Conservation (phyloP, 2,888 invertebrate species). For the Lasioglossum lativentre region DNA sequence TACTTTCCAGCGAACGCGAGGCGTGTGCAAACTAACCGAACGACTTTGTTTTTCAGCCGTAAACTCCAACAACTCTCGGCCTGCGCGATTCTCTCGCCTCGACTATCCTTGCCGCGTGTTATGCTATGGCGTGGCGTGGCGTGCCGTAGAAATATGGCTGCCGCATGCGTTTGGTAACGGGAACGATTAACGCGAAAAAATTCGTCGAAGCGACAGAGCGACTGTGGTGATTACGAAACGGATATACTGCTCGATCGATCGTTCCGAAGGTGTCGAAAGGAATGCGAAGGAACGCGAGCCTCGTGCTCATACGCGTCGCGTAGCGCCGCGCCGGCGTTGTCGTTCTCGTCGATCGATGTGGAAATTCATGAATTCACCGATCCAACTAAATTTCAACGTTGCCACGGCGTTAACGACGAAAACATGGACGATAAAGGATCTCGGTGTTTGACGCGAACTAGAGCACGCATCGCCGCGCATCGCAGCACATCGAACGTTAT, state of each 20-base stretch:
- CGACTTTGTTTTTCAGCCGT: neutral
- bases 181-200: neutral
- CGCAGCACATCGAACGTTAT: neutral
- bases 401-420: neutral
- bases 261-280: neutral
- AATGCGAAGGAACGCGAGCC: slow-evolving; percentile 12
- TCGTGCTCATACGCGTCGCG: slow-evolving; percentile 5
- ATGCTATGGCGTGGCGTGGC: neutral
- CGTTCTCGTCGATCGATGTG: slow-evolving; percentile 23
- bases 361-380: slow-evolving; percentile 23
- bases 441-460: neutral
- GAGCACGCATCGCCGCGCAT: neutral
- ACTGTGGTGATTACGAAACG: slow-evolving; percentile 29
- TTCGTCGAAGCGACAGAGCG: neutral
- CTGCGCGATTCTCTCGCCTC: neutral
- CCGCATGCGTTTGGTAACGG: neutral
- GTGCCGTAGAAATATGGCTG: neutral
- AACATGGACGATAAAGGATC: neutral
- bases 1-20: slow-evolving; percentile 39
- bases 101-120: neutral
- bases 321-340: slow-evolving; percentile 1
- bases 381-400: neutral
- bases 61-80: neutral
- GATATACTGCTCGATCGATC: neutral
- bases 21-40: neutral